Conservation (phyloP, 2,888 invertebrate species). For the Calephelis perditalis region DNA sequence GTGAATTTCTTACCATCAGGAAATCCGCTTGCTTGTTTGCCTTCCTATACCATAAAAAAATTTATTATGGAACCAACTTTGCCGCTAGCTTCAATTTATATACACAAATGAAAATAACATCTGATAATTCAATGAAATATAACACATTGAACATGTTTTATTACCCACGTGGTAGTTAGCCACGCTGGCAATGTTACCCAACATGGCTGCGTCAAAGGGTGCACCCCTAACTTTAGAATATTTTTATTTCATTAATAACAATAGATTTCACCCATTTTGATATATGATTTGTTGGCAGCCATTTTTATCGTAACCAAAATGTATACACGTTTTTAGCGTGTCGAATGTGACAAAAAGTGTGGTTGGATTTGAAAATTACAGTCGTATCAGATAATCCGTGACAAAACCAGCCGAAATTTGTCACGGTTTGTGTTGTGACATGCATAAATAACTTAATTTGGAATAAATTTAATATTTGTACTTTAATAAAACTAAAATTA, state of each 20-base stretch:
- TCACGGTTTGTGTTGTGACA: constrained; percentile 52
- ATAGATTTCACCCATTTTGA: constrained; percentile 72
- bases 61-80: too few species aligned
- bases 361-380: constrained; percentile 34
- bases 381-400: constrained; percentile 9
- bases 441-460: constrained; percentile 44
- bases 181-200: constrained; percentile 64
- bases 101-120: too few species aligned
- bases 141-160: constrained; percentile 8
- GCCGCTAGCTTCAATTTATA: too few species aligned
- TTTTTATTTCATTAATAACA: constrained; percentile 74
- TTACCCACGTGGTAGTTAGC: constrained; percentile 38
- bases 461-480: constrained; percentile 15
- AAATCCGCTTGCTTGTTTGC: too few species aligned
- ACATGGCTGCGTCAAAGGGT: constrained; percentile 56
- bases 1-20: too few species aligned
- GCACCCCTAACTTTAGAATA: constrained; percentile 56
- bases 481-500: too few species aligned
- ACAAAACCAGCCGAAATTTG: constrained; percentile 31
- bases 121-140: background rate
- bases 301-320: constrained; percentile 49
- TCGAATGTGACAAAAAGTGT: constrained; percentile 44
- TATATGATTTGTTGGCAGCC: constrained; percentile 73
- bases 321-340: constrained; percentile 34
- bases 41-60: too few species aligned